Conservation (phyloP, 2,113 vertebrate species). For the Apaloderma vittatum region DNA sequence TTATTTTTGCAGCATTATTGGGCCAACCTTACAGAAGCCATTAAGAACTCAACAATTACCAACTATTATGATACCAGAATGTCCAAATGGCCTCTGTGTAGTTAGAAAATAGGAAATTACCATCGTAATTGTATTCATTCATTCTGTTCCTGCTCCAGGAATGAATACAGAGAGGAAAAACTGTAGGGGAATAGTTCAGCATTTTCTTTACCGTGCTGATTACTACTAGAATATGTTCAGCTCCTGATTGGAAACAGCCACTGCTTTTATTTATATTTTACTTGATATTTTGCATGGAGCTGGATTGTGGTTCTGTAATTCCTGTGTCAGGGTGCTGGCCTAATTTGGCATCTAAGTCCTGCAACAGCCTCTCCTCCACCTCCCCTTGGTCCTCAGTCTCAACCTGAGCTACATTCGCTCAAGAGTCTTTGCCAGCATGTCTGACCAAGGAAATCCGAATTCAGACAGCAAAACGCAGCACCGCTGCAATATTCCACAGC, state of each 20-base stretch:
- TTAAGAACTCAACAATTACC: constrained; percentile 50
- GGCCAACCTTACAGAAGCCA: constrained; percentile 8
- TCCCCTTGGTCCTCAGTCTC: not conserved
- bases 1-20: constrained; percentile 40
- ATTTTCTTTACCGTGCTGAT: not conserved
- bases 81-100: constrained; percentile 9
- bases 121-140: not conserved
- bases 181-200: not conserved
- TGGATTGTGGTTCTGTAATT: not conserved
- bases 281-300: not conserved
- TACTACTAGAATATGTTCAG: not conserved
- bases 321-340: not conserved
- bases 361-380: not conserved
- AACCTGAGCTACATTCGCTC: not conserved
- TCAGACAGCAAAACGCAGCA: not conserved
- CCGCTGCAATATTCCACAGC: not conserved
- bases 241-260: not conserved
- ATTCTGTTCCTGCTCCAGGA: not conserved
- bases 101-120: constrained; percentile 48
- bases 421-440: not conserved
- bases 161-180: not conserved
- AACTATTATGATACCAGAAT: constrained; percentile 25
- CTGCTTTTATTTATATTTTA: not conserved
- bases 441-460: not conserved
- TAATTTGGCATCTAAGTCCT: not conserved